These are phyloP conservation scores for Lissonota sp. DNA, from an alignment of 2,888 invertebrate genomes.

Conservation along the genomic window DNA sequence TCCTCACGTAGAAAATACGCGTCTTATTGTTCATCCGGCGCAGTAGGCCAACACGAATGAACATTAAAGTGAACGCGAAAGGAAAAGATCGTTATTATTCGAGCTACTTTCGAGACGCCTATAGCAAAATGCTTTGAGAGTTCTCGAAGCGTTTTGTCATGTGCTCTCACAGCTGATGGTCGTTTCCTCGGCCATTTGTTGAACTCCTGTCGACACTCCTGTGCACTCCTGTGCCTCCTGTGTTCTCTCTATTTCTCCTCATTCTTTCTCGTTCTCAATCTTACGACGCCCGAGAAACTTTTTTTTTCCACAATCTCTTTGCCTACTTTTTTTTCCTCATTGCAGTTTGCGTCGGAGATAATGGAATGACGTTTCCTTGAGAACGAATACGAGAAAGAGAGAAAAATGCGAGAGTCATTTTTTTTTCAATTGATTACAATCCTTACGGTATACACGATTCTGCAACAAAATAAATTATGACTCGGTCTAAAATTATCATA, in stretches of 20 bases:
- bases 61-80: conserved; percentile 48
- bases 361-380: conserved; percentile 24
- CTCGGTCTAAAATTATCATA: no score
- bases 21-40: conserved; percentile 70
- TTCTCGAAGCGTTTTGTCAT: conserved; percentile 38
- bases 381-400: conserved; percentile 5
- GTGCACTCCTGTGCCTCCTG: no score
- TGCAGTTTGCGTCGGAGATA: conserved; percentile 21
- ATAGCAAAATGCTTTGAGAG: conserved; percentile 1
- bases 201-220: conserved; percentile 14
- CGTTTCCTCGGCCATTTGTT: conserved; percentile 37
- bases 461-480: no score
- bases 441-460: no score
- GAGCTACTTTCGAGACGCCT: conserved; percentile 50
- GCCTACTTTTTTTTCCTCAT: not conserved
- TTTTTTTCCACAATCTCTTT: conserved; percentile 1
- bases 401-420: conserved; percentile 22
- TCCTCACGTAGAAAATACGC: conserved; percentile 69
- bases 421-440: no score
- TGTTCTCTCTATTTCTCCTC: not conserved
- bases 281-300: conserved; percentile 3
- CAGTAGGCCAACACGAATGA: conserved; percentile 62
- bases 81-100: conserved; percentile 49
- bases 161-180: conserved; percentile 35
- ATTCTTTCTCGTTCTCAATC: not conserved